These are phyloP conservation scores for Leptarthrus brevirostris DNA, from an alignment of 2,888 invertebrate species.

Conservation along the genomic window DNA sequence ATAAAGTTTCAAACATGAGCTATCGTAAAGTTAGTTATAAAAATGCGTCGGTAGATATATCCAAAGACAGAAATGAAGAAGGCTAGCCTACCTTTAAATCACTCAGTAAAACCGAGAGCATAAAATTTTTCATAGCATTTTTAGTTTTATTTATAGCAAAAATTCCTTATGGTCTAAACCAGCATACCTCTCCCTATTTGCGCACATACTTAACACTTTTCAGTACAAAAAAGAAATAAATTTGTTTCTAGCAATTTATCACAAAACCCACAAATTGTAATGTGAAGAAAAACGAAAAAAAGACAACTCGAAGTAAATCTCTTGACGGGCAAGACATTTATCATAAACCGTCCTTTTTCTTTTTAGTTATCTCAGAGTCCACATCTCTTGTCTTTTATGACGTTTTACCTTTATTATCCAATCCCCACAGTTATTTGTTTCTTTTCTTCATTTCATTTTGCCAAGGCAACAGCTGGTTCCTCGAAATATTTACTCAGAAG, in stretches of 20 bases:
- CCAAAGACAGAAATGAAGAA: no score
- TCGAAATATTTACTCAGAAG: background rate
- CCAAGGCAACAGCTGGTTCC: slow-evolving; percentile 4
- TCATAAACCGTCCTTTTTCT: background rate
- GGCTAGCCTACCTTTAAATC: no score
- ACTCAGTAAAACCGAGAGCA: no score
- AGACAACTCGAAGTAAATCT: background rate
- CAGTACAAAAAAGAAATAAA: no score
- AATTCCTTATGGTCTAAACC: no score
- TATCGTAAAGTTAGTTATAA: no score
- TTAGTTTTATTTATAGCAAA: no score
- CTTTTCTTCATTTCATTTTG: slow-evolving; percentile 12
- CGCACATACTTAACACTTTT: no score
- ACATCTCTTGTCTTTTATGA: background rate
- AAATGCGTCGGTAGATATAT: no score
- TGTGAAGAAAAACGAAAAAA: background rate
- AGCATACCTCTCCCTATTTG: no score
- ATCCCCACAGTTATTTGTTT: slow-evolving; percentile 13
- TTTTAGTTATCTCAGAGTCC: background rate
- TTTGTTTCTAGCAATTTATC: background rate
- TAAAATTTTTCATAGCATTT: no score
- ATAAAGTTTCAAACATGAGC: no score
- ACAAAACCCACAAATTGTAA: background rate
- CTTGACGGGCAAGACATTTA: background rate
- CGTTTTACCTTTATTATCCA: slow-evolving; percentile 7